Evolutionary conservation across 1,140 invertebrate species (phyloP), one percentile per base, ranked within the genome.

Genomic region (Drosophila malerkotliana): DNA sequence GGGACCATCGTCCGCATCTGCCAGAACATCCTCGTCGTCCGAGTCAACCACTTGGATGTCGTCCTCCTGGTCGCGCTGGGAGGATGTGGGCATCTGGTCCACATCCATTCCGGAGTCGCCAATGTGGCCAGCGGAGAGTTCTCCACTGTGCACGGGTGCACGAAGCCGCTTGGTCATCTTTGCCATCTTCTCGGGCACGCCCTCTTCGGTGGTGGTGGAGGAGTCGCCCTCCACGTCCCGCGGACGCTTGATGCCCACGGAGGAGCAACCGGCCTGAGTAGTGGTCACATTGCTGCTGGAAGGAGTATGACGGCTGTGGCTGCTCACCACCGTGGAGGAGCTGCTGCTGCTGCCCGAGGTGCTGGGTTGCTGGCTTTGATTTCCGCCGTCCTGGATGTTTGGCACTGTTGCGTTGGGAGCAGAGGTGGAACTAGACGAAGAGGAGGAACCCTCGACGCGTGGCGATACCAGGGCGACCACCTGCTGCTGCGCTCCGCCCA

Each of bases 31-130:
- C 34, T 93, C 94, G 49, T 93, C 92, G 51, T 95, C 94, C 58
- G 94, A 94, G 14, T 95, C 94, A 21, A 96, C 95, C 14, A 96
- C 95, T 14, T 97, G 95, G 26, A 96, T 95, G 71, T 97, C 96
- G 91, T 96, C 95, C 72, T 96, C 95, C 77, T 96, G 96, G 89
- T 97, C 96, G 28, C 96, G 93, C 82, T 96, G 96, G 21, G 96
- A 96, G 3, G 96, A 96, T 0, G 96, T 97, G 2, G 96, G 96
- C 44, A 97, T 96, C 92, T 96, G 94, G 79, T 96, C 95, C 4
- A 95, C 94, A 79, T 96, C 95, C 48, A 94, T 92, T 26, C 92
- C 92, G 21, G 92, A 93, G 59, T 94, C 93, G 28, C 92, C 93
- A 52, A 93, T 92, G 47, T 93, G 92, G 1, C 72, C 67, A 18